Percentiles rank a stretch among this genome's conserved stretches.
phyloP scores from a whole-genome alignment of 2,797 vertebrate genomes.

The Eremophila alpestris region DNA sequence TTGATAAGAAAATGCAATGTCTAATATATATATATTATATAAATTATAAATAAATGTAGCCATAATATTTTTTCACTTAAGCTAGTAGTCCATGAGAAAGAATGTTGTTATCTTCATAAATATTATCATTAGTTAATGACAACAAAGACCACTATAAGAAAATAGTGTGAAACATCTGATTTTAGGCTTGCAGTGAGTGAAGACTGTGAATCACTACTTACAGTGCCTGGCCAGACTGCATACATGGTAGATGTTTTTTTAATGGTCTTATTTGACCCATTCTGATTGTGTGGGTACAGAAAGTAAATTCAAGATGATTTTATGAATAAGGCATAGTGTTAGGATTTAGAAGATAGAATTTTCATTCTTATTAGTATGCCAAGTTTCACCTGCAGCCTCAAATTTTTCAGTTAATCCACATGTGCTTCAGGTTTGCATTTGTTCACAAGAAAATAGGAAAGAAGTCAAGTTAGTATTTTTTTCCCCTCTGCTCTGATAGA shows the following conservation, averaged over 20 bases:
- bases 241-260: background rate
- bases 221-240: background rate
- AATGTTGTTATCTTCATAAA: background rate
- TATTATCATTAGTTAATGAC: background rate
- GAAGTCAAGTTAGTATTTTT: background rate
- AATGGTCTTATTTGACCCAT: background rate
- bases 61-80: background rate
- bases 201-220: background rate
- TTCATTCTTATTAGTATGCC: background rate
- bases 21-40: background rate
- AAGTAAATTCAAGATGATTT: background rate
- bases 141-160: background rate
- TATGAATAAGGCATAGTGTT: background rate
- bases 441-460: conserved; percentile 4
- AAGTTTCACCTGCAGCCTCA: background rate
- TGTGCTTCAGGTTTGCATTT: conserved; percentile 12
- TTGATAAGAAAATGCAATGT: background rate
- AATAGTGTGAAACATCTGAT: background rate
- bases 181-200: background rate
- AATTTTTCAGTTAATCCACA: background rate
- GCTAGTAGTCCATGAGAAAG: background rate
- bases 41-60: background rate
- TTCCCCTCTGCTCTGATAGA: background rate
- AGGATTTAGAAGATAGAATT: background rate
- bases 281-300: background rate